phyloP scores from a whole-genome alignment of 2,113 vertebrate species.

The Dipodomys stephensi region DNA sequence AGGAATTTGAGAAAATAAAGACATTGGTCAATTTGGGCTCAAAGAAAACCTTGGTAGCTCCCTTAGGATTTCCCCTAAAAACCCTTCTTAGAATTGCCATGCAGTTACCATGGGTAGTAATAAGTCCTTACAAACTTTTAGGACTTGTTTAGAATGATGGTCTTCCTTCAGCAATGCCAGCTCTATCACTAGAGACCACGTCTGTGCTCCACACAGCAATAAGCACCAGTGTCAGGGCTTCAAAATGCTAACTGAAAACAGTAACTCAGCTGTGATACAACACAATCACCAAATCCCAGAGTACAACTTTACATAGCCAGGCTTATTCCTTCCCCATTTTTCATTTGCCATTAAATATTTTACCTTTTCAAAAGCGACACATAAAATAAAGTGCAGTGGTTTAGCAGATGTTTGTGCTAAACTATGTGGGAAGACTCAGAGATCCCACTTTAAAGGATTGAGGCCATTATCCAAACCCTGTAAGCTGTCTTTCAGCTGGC shows the following conservation, averaged over 20 bases:
- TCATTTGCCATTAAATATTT: neutral
- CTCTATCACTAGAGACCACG: neutral
- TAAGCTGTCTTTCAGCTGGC: neutral
- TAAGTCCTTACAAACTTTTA: neutral
- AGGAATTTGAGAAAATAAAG: neutral
- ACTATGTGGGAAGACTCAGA: neutral
- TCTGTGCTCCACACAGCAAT: neutral
- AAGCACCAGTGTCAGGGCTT: neutral
- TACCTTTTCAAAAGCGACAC: slow-evolving; percentile 18
- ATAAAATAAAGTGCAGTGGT: neutral
- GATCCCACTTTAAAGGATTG: neutral
- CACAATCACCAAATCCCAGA: neutral
- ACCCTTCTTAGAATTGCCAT: neutral
- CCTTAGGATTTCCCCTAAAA: neutral
- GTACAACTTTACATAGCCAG: neutral
- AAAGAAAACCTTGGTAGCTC: neutral
- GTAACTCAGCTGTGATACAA: neutral
- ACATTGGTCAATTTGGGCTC: neutral
- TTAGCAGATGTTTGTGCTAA: slow-evolving; percentile 13
- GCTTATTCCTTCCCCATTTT: neutral
- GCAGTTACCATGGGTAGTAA: neutral
- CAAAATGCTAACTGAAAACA: neutral
- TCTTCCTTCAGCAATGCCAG: neutral
- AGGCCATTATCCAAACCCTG: neutral
- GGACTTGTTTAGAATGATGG: neutral